phyloP scores from a whole-genome alignment of 2,113 vertebrate genomes.

The Panurus biarmicus region DNA sequence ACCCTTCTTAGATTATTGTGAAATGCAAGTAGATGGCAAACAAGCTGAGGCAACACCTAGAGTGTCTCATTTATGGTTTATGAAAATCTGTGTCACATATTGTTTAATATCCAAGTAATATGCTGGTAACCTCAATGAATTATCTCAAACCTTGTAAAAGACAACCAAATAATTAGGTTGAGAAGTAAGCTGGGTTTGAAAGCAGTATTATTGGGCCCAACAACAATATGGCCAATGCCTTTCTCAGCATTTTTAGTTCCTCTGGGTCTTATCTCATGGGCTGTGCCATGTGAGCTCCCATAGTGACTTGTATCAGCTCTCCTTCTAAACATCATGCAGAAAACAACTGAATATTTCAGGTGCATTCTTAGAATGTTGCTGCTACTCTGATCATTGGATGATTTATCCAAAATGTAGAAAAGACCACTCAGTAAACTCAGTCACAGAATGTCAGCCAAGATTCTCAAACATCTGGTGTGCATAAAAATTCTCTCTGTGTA shows the following conservation, averaged over 20 bases:
- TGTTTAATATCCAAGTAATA: not conserved
- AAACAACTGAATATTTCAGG: not conserved
- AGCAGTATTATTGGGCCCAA: not conserved
- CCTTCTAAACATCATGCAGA: not conserved
- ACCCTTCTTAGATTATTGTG: not conserved
- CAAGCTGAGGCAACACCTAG: not conserved
- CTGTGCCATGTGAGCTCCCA: not conserved
- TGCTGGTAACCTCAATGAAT: not conserved
- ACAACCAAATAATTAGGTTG: not conserved
- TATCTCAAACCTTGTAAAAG: not conserved
- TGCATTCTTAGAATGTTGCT: not conserved
- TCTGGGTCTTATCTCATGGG: not conserved
- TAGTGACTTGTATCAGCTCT: rapidly evolving
- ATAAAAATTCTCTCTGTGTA: not conserved
- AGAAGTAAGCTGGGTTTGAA: not conserved
- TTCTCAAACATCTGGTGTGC: not conserved
- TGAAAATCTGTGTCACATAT: not conserved
- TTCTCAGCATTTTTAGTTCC: not conserved
- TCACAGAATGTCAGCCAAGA: not conserved
- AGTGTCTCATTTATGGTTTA: not conserved
- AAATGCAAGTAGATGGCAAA: not conserved
- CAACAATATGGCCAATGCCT: not conserved
- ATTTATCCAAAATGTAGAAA: not conserved
- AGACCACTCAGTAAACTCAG: not conserved
- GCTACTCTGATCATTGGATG: not conserved